These are phyloP conservation scores for Pipistrellus pipistrellus DNA, from an alignment of 2,797 vertebrate species.

Conservation along the genomic window DNA sequence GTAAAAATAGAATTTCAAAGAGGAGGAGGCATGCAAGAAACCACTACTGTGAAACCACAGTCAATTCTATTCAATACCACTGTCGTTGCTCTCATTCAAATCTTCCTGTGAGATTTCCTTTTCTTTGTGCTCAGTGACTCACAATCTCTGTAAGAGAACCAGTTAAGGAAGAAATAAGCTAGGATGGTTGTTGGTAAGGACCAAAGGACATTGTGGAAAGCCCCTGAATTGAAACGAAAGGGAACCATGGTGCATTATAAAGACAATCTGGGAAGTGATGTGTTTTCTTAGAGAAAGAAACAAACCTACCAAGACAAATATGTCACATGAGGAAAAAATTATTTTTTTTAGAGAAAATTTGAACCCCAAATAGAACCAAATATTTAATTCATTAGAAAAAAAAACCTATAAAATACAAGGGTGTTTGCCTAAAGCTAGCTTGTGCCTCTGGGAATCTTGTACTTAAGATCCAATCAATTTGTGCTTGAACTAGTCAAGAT, in stretches of 20 bases:
- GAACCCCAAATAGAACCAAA: not conserved
- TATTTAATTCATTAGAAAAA: slow-evolving; percentile 19
- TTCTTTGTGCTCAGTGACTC: not conserved
- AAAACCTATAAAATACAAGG: not conserved
- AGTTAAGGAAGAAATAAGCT: not conserved
- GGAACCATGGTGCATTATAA: not conserved
- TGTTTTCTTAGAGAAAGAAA: slow-evolving; percentile 22
- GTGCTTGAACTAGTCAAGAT: not conserved
- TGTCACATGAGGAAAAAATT: not conserved
- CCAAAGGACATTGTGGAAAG: not conserved
- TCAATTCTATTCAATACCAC: not conserved
- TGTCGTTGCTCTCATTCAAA: not conserved
- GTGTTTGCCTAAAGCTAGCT: not conserved
- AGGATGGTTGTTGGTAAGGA: not conserved
- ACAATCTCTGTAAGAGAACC: not conserved
- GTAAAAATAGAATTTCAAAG: slow-evolving; percentile 16
- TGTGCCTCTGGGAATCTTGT: not conserved
- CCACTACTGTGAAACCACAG: not conserved
- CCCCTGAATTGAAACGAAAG: not conserved
- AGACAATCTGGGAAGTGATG: not conserved
- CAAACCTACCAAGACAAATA: not conserved
- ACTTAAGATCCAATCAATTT: slow-evolving; percentile 8
- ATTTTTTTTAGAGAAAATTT: not conserved
- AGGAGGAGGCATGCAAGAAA: not conserved
- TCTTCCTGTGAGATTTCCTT: not conserved